These are phyloP conservation scores for Pterobdella sp. DNA, from an alignment of 2,888 invertebrate genomes.

Conservation along the genomic window DNA sequence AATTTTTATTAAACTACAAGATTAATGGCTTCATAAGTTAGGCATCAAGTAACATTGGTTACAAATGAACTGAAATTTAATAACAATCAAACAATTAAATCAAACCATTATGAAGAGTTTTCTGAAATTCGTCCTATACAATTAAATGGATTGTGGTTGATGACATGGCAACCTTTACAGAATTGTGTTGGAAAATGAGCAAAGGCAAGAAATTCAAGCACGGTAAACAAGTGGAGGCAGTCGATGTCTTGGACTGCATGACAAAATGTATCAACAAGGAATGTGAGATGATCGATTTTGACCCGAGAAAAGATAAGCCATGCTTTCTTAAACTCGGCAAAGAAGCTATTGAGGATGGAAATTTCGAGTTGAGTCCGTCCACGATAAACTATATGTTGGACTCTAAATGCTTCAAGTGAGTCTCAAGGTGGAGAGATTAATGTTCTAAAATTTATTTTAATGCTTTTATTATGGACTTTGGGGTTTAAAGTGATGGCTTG, in stretches of 20 bases:
- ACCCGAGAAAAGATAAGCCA: neutral
- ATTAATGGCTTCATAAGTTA: no score
- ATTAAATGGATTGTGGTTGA: no score
- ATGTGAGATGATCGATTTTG: neutral
- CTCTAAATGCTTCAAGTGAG: neutral
- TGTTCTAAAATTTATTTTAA: neutral
- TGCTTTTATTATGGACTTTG: no score
- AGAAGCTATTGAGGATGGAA: neutral
- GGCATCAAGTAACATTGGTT: no score
- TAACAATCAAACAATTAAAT: no score
- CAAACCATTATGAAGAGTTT: no score
- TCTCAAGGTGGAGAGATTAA: neutral
- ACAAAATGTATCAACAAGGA: neutral
- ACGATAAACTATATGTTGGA: neutral
- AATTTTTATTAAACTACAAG: no score
- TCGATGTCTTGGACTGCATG: neutral
- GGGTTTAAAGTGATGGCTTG: no score
- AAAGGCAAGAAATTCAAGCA: neutral
- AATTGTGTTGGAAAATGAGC: neutral
- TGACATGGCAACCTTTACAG: no score
- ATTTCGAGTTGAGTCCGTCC: neutral
- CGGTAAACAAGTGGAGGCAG: neutral
- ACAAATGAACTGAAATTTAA: no score
- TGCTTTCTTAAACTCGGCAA: neutral
- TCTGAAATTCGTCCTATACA: no score